A percentile compares a stretch with the other conserved stretches of the same genome.
Conservation (phyloP, 2,797 vertebrate genomes). For the Enteromius fasciolatus region DNA sequence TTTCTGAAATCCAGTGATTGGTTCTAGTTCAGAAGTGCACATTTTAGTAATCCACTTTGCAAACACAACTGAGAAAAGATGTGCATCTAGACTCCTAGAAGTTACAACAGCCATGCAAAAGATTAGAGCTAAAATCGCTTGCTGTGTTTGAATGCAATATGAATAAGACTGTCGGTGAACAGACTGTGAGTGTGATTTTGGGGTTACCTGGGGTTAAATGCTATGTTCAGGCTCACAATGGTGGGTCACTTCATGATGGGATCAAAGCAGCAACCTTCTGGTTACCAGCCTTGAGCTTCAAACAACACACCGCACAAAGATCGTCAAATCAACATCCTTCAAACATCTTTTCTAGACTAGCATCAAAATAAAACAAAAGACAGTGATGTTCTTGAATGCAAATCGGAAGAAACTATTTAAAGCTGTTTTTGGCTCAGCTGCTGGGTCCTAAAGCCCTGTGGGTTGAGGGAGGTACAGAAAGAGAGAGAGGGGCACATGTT, state of each 20-base stretch:
- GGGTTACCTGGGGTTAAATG: background rate
- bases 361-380: background rate
- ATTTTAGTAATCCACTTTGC: background rate
- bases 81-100: background rate
- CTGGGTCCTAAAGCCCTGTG: constrained; percentile 65
- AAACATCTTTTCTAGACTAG: background rate
- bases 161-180: background rate
- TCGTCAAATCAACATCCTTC: background rate
- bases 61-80: background rate
- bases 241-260: background rate
- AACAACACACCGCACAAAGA: background rate
- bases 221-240: background rate
- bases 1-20: background rate
- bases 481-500: background rate
- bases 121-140: background rate
- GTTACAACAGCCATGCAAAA: background rate
- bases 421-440: constrained; percentile 64
- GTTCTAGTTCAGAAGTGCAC: background rate
- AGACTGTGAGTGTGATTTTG: background rate
- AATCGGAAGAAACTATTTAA: background rate
- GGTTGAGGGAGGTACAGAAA: constrained; percentile 14
- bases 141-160: background rate
- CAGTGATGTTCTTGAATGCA: background rate
- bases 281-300: background rate
- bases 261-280: background rate